Evolutionary conservation across 2,113 vertebrate species (phyloP), one percentile per base, ranked within the genome.

Genomic region (Dissostichus mawsoni): DNA sequence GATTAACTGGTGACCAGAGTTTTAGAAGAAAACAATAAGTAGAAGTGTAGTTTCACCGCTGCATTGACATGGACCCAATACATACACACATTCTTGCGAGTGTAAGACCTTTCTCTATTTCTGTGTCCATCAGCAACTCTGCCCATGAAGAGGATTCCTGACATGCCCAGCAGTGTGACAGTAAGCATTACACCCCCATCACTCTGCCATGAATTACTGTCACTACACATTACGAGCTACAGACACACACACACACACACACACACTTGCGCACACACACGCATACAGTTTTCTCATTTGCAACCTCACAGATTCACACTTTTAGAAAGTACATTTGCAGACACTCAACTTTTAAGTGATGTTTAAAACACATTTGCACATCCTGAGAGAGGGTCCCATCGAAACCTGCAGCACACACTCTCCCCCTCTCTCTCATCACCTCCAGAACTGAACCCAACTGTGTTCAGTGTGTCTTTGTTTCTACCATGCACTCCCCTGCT

Each of bases 401-500:
- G 33, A 48, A 66, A 86, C 62, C 53, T 58, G 57, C 65, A 53
- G 45, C 18, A 81, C 74, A 71, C 77, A 74, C 64, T 23, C 47
- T 51, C 20, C 58, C 36, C 25, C 36, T 0, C 66, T 52, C 73
- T 74, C 52, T 76, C 80, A 55, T 81, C 86, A 80, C 74, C 72
- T 75, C 72, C 62, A 76, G 16, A 86, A 66, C 81, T 76, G 14
- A 81, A 71, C 59, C 20, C 12, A 36, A 58, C 69, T 76, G 74
- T 82, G 69, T 84, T 89, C 53, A 45, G 20, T 76, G 62, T 67
- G 69, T n/a, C 13, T 78, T 58, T 81, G 77, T 84, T 87, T 83
- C 80, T 69, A 62, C 69, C 70, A 53, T 73, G 61, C 33, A 50
- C 77, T 55, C 81, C 65, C 90, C 90, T 76, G 87, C 82, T 89